Conservation (phyloP, 1,140 invertebrate genomes). For the Caenorhabditis brenneri region DNA sequence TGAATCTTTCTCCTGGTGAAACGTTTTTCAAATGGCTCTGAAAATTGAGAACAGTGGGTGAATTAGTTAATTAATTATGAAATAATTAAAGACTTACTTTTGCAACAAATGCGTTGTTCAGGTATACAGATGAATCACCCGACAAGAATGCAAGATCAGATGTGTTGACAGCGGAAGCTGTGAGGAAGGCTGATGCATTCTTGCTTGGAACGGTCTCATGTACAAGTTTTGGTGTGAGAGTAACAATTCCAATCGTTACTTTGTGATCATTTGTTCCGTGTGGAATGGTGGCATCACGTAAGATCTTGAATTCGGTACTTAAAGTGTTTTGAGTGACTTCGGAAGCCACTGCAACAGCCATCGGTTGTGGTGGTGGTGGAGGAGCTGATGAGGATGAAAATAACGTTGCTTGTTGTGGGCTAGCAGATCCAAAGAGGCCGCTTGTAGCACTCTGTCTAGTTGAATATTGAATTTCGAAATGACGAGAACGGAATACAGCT, state of each 20-base stretch:
- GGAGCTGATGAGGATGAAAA: too few relatives aligned
- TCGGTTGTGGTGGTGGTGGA: background rate
- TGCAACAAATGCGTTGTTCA: constrained; percentile 73
- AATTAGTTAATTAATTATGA: too few relatives aligned
- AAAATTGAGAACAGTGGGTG: too few relatives aligned
- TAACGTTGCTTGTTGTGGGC: too few relatives aligned
- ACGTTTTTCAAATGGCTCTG: constrained; percentile 63
- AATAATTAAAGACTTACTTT: constrained; percentile 61
- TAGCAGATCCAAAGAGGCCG: too few relatives aligned
- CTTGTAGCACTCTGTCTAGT: too few relatives aligned
- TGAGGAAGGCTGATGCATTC: constrained; percentile 71
- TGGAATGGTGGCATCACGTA: constrained; percentile 69
- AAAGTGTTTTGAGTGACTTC: constrained; percentile 32
- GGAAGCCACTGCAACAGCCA: background rate
- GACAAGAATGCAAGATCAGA: constrained; percentile 70
- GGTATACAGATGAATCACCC: constrained; percentile 72
- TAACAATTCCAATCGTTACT: constrained; percentile 70
- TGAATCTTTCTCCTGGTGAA: constrained; percentile 71
- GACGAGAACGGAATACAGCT: constrained; percentile 57
- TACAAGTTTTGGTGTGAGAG: constrained; percentile 70
- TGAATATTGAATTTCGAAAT: too few relatives aligned
- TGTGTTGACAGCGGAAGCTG: constrained; percentile 71
- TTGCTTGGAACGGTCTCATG: constrained; percentile 72
- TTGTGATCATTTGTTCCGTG: constrained; percentile 61
- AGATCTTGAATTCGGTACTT: constrained; percentile 70